A percentile compares a stretch with the other conserved stretches of the same genome.
These are phyloP conservation scores for Hypercompe scribonia DNA, from an alignment of 2,888 invertebrate genomes.

Conservation along the genomic window DNA sequence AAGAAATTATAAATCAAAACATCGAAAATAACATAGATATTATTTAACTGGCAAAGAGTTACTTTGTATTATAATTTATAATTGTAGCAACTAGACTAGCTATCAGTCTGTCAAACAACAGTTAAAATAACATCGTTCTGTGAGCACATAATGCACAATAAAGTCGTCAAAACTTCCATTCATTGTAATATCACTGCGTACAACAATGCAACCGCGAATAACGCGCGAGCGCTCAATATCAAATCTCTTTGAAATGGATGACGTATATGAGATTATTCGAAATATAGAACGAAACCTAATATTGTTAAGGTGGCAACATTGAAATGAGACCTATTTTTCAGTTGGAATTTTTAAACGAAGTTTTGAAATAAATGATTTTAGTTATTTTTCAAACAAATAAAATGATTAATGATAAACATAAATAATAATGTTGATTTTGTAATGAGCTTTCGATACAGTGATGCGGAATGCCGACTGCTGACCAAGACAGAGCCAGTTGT, in stretches of 20 bases:
- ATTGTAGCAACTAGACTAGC: not conserved
- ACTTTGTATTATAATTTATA: not conserved
- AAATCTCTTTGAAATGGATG: not conserved
- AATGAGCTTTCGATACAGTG: too few species aligned
- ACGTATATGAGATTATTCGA: not conserved
- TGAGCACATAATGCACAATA: not conserved
- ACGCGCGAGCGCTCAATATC: not conserved
- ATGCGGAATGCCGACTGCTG: too few species aligned
- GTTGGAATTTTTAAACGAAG: too few species aligned
- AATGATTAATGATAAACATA: too few species aligned
- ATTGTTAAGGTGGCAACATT: not conserved
- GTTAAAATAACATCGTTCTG: not conserved
- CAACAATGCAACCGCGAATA: not conserved
- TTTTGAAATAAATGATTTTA: too few species aligned
- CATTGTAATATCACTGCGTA: not conserved
- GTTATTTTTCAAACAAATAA: too few species aligned
- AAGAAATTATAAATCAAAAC: too few species aligned
- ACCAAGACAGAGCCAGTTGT: too few species aligned
- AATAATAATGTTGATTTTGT: too few species aligned
- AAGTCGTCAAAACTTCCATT: not conserved
- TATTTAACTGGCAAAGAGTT: not conserved
- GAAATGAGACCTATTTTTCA: not conserved
- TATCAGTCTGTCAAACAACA: not conserved
- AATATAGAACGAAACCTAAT: not conserved
- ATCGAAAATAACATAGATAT: not conserved